These are phyloP conservation scores for Diadophis punctatus DNA, from an alignment of 2,113 vertebrate species.

Conservation along the genomic window DNA sequence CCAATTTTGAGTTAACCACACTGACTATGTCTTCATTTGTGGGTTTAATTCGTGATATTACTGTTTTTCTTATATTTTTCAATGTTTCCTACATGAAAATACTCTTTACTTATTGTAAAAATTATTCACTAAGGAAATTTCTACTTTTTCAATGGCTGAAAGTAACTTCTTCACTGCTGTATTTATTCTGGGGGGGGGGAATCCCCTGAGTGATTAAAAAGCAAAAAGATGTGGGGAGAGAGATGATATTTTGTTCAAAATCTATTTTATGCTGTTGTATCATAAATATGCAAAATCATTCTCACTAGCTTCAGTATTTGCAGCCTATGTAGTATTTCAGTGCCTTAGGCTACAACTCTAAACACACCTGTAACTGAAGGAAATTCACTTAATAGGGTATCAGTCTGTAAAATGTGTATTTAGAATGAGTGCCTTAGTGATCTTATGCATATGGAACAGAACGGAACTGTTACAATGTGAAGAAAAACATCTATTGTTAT, in stretches of 20 bases:
- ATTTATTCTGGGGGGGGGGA: background rate
- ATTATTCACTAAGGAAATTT: background rate
- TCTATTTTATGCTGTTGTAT: background rate
- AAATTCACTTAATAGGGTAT: background rate
- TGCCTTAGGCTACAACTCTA: background rate
- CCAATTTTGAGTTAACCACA: background rate
- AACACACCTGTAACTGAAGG: background rate
- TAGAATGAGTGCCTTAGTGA: background rate
- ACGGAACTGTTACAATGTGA: background rate
- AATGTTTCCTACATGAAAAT: background rate
- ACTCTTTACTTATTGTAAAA: background rate
- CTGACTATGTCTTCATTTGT: background rate
- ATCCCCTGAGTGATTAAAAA: background rate
- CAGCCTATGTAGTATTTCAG: background rate
- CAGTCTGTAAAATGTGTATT: background rate
- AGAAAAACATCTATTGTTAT: background rate
- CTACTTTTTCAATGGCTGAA: background rate
- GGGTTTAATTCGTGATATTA: background rate
- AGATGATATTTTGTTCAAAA: background rate
- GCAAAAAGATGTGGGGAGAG: background rate
- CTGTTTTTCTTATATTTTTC: background rate
- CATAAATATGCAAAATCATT: background rate
- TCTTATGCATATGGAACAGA: background rate
- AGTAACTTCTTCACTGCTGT: background rate
- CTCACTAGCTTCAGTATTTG: background rate